Evolutionary conservation across 92 coral and sea anemone genomes (phyloP).

Genomic region (Palythoa grandiflora): DNA sequence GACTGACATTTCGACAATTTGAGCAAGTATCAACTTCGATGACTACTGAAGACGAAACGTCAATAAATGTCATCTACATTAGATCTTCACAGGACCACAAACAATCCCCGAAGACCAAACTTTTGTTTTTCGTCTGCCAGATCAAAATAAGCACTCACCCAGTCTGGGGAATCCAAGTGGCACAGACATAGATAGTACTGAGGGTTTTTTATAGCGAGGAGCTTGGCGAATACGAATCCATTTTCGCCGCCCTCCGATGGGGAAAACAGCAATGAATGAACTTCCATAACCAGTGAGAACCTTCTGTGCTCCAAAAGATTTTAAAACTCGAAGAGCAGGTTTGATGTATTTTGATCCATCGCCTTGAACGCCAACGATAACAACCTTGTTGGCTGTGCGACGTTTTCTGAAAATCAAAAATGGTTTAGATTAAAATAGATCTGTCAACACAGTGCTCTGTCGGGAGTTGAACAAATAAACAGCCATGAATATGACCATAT

Average conservation of each 20-base stretch:
- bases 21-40: too few species aligned
- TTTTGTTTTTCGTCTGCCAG: neutral
- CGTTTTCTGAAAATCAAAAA: neutral
- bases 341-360: conserved; percentile 22
- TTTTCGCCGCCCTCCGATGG: conserved; percentile 39
- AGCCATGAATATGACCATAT: too few species aligned
- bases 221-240: conserved; percentile 29
- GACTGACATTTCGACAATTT: too few species aligned
- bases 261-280: neutral
- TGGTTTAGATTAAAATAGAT: too few species aligned
- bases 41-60: too few species aligned
- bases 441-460: too few species aligned
- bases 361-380: conserved; percentile 34
- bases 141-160: neutral
- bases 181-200: neutral
- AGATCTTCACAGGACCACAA: too few species aligned
- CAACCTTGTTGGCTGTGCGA: conserved; percentile 16
- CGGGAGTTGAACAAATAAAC: too few species aligned
- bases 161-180: conserved; percentile 12
- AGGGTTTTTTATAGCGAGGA: neutral
- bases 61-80: too few species aligned
- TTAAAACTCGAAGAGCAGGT: conserved; percentile 17
- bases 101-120: neutral
- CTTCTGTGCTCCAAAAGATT: conserved; percentile 26
- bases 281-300: neutral